A percentile compares a stretch with the other conserved stretches of the same genome.
phyloP scores from a whole-genome alignment of 2,797 vertebrate species.

The Syngnathus rostellatus region DNA sequence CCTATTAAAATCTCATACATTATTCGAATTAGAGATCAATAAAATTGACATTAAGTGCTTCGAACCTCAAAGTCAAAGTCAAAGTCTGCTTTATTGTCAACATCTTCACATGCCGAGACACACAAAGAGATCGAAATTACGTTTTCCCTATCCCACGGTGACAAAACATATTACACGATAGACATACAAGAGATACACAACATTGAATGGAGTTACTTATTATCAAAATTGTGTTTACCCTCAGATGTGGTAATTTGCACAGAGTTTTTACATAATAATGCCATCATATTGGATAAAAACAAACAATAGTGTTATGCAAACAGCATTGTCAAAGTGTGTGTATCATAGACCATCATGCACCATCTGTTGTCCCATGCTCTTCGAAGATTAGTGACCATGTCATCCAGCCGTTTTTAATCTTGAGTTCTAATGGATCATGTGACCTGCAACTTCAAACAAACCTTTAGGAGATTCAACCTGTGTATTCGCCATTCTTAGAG shows the following conservation, averaged over 20 bases:
- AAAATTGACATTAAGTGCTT: background rate
- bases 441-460: conserved; percentile 28
- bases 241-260: background rate
- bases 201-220: background rate
- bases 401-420: conserved; percentile 61
- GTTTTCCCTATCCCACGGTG: no score
- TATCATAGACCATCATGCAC: conserved; percentile 39
- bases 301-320: conserved; percentile 19
- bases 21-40: background rate
- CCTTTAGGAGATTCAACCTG: conserved; percentile 11
- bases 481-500: background rate
- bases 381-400: conserved; percentile 59
- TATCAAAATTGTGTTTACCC: conserved; percentile 3
- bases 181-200: background rate
- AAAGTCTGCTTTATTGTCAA: no score
- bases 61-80: no score
- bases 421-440: conserved; percentile 32
- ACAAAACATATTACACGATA: no score
- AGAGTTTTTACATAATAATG: conserved; percentile 3
- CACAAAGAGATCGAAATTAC: no score
- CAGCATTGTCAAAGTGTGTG: conserved; percentile 20
- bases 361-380: conserved; percentile 49
- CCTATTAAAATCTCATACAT: background rate
- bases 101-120: no score
- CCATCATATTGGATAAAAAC: conserved; percentile 21